Evolutionary conservation across 2,113 vertebrate species (phyloP).

Genomic region (Apodemus speciosus): DNA sequence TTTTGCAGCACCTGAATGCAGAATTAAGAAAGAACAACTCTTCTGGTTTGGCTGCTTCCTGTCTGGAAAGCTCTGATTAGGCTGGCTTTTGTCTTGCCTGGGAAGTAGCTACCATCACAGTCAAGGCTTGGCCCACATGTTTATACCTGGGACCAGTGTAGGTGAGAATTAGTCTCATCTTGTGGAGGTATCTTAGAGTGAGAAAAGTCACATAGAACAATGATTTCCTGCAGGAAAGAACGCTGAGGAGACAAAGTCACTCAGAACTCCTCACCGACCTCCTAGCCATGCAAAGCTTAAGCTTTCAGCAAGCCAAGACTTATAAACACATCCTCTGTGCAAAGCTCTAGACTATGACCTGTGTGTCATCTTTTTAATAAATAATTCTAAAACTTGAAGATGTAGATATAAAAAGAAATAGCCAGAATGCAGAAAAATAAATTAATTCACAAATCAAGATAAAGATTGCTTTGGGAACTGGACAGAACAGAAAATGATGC

Average conservation of each 20-base stretch:
- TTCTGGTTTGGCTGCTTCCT: not conserved
- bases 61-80: not conserved
- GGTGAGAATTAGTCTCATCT: not conserved
- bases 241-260: not conserved
- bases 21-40: not conserved
- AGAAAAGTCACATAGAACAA: not conserved
- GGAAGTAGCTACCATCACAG: not conserved
- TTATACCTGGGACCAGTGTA: not conserved
- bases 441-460: not conserved
- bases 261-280: not conserved
- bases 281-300: not conserved
- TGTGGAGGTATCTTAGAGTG: not conserved
- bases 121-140: not conserved
- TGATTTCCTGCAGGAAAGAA: not conserved
- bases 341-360: not conserved
- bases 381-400: conserved; percentile 44
- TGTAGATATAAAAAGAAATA: conserved; percentile 41
- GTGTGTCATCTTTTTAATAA: not conserved
- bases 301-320: conserved; percentile 29
- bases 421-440: not conserved
- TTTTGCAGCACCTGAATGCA: not conserved
- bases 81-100: not conserved
- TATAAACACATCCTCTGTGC: not conserved
- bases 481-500: not conserved
- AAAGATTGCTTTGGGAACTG: not conserved